Conservation (phyloP, 2,888 invertebrate genomes). For the Marasmarcha lunaedactyla region DNA sequence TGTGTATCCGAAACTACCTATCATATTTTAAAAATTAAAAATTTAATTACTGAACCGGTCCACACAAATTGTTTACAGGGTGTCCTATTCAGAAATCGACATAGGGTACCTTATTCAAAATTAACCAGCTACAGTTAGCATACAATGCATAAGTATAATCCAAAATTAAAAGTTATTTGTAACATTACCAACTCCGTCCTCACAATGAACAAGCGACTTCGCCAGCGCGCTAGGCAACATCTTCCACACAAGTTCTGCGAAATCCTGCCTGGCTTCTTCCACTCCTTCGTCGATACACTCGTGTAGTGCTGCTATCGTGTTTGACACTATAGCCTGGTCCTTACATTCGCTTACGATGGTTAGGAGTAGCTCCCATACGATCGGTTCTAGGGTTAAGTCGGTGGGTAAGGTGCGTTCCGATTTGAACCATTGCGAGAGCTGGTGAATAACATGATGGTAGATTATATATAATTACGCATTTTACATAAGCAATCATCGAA, state of each 20-base stretch:
- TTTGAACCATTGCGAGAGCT: conserved; percentile 55
- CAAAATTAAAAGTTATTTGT: too few relatives aligned
- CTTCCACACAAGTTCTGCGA: conserved; percentile 37
- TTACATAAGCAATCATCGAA: too few relatives aligned
- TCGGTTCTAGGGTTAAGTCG: conserved; percentile 33
- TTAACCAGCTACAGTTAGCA: too few relatives aligned
- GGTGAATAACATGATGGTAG: background rate
- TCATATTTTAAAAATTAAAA: too few relatives aligned
- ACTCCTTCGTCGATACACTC: conserved; percentile 33
- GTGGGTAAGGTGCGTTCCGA: conserved; percentile 40
- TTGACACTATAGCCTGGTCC: conserved; percentile 24
- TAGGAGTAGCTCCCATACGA: conserved; percentile 46
- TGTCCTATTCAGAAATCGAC: too few relatives aligned
- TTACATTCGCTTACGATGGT: conserved; percentile 35
- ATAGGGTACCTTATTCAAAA: too few relatives aligned
- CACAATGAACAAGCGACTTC: conserved; percentile 36
- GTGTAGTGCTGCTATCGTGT: conserved; percentile 38
- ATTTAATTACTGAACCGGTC: too few relatives aligned
- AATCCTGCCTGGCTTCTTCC: conserved; percentile 30
- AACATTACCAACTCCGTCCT: conserved; percentile 35
- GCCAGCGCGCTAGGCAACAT: conserved; percentile 43
- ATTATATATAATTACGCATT: conserved; percentile 1
- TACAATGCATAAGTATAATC: too few relatives aligned
- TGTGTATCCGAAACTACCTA: too few relatives aligned
- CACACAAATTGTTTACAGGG: too few relatives aligned